Evolutionary conservation across 92 coral and sea anemone species (phyloP), one percentile per base, ranked within the genome.

Genomic region (Isaurus tuberculatus): DNA sequence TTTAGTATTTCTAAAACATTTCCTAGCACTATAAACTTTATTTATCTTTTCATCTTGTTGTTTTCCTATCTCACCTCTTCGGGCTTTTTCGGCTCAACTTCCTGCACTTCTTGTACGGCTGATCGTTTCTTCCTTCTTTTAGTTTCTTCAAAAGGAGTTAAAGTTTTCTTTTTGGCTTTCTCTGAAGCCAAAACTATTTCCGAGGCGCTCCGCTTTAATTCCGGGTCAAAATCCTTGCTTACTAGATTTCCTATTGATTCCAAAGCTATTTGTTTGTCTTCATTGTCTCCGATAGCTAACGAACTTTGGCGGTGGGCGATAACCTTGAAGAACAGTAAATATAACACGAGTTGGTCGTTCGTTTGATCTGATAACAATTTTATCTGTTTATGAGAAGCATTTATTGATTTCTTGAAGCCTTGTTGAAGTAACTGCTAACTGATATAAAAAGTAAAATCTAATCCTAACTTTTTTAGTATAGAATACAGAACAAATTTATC

Each of bases 41-140:
- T 2, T 40, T 40, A 40, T 16, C 19, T 10, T 26, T 26, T 22
- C 8, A 9, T 63, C 3, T 63, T 26, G 0, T 27, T 26, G 31
- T 8, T 3, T 26, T 28, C 26, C 33, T 11, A n/a, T 4, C 31
- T 5, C 6, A 77, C 82, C 51, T 77, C 53, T 40, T 58, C 82
- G 34, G 82, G 69, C 2, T 69, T 33, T 22, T 77, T 77, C 8
- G 16, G 53, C 51, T 4, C 37, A 1, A 77, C 82, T 20, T 5
- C 14, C 26, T 33, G 68, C 16, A 28, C 27, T 60, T 65, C 68
- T 10, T 77, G 33, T 57, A 5, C 51, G 25, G 82, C 82, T 9
- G 70, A 37, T 14, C 82, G 37, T 31, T 70, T 36, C 46, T 23
- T 58, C 36, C 82, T 57, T 61, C 70, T 58, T 16, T 5, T 19